Evolutionary conservation across 2,113 vertebrate genomes (phyloP).

Genomic region (Calyptomena viridis): DNA sequence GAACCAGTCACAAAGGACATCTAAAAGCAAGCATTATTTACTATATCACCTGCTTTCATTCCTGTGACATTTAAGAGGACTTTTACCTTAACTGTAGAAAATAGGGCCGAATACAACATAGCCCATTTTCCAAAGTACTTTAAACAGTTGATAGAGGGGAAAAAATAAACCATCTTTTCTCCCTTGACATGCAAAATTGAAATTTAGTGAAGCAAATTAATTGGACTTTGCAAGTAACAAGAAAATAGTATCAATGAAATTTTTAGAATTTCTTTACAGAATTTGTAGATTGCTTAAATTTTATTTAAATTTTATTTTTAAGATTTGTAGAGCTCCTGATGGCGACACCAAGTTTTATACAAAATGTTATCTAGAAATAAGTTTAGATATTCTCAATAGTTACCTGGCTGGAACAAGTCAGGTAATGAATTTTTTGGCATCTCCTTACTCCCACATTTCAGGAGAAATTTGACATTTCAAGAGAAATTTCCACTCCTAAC

Average conservation of each 20-base stretch:
- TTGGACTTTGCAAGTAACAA: neutral
- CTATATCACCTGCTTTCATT: neutral
- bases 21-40: constrained; percentile 39
- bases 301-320: neutral
- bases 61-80: neutral
- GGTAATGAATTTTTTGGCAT: neutral
- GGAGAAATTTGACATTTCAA: neutral
- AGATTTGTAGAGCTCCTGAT: neutral
- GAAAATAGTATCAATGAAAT: neutral
- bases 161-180: neutral
- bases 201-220: neutral
- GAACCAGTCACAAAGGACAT: constrained; percentile 30
- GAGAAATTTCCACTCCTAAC: neutral
- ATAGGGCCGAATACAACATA: neutral
- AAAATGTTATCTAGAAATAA: neutral
- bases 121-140: neutral
- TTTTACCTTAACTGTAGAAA: neutral
- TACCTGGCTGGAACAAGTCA: neutral
- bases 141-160: neutral
- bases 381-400: neutral
- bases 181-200: neutral
- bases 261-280: neutral
- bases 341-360: neutral
- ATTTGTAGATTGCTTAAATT: neutral
- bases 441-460: neutral